phyloP scores from a whole-genome alignment of 2,888 invertebrate genomes.

The Tineola bisselliella region DNA sequence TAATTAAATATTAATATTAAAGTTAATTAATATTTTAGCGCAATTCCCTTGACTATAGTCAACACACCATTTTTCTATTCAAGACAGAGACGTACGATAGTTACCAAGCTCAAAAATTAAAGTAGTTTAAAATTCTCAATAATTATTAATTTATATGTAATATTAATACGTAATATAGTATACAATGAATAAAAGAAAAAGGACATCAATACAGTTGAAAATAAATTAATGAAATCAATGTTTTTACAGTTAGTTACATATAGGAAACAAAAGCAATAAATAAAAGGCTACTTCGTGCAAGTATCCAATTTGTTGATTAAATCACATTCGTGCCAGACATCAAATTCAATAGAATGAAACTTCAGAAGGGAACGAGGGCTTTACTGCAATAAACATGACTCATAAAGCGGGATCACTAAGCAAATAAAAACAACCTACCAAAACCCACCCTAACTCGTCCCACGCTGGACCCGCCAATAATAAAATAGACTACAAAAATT shows the following conservation, averaged over 20 bases:
- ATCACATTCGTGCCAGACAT: conserved; percentile 10
- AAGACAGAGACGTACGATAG: too few species aligned
- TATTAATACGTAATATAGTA: too few species aligned
- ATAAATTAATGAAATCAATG: conserved; percentile 4
- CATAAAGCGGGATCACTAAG: conserved; percentile 47
- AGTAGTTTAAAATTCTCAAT: too few species aligned
- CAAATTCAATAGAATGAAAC: conserved; percentile 13
- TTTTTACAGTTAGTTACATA: not conserved
- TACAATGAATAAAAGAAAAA: not conserved
- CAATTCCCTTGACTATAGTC: too few species aligned
- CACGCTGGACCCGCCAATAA: conserved; percentile 24
- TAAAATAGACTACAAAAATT: conserved; percentile 30
- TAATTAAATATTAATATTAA: too few species aligned
- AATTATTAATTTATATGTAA: too few species aligned
- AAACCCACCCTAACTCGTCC: not conserved
- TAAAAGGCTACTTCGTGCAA: not conserved
- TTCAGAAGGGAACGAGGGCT: conserved; percentile 20
- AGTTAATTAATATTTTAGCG: too few species aligned
- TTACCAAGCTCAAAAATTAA: too few species aligned
- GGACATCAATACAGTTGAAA: not conserved
- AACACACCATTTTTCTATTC: too few species aligned
- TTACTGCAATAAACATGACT: conserved; percentile 45
- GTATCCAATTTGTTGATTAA: conserved; percentile 11
- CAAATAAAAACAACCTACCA: conserved; percentile 43
- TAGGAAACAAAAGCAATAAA: conserved; percentile 3